Evolutionary conservation across 2,113 vertebrate species (phyloP).

Genomic region (Balaenoptera acutorostrata): DNA sequence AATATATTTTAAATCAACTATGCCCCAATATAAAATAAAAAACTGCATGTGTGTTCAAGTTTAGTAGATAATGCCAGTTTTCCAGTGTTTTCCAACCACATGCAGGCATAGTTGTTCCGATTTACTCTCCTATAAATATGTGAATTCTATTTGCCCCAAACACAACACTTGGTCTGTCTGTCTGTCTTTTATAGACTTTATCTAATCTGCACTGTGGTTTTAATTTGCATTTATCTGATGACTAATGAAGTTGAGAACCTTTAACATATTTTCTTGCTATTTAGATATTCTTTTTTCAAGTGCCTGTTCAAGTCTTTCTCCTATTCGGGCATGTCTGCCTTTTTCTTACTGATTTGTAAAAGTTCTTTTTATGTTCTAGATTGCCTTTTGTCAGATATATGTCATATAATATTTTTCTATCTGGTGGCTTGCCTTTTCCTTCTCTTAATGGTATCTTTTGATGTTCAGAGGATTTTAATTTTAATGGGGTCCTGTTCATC

Average conservation of each 20-base stretch:
- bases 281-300: not conserved
- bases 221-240: not conserved
- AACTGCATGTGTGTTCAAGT: not conserved
- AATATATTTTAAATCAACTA: too few relatives aligned
- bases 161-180: not conserved
- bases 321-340: too few relatives aligned
- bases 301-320: not conserved
- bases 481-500: too few relatives aligned
- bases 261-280: not conserved
- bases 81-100: not conserved
- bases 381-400: not conserved
- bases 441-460: not conserved
- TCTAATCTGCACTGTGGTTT: not conserved
- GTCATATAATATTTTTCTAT: not conserved
- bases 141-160: not conserved
- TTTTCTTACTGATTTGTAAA: not conserved
- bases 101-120: fast-evolving
- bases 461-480: not conserved
- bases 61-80: not conserved
- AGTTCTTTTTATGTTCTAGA: not conserved
- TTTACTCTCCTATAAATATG: not conserved
- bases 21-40: too few relatives aligned
- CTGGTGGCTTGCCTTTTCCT: not conserved
- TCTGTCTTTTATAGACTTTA: not conserved
- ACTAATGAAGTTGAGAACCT: not conserved